Conservation (phyloP, 1,140 invertebrate species). For the Heliconius himera region DNA sequence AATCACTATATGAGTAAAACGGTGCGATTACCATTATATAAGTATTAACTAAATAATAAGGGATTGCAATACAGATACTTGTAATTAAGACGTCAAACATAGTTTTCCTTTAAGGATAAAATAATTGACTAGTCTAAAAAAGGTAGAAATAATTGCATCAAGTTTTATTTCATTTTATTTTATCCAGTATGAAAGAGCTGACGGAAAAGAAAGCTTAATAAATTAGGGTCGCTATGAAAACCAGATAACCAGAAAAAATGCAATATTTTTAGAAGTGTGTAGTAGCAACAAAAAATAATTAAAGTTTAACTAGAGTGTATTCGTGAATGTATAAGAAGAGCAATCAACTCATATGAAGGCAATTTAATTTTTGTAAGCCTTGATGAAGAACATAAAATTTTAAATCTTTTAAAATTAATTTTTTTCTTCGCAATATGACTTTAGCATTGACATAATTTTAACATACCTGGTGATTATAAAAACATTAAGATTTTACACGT, state of each 20-base stretch:
- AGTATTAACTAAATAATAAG: neutral
- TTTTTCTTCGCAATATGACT: neutral
- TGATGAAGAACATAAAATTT: neutral
- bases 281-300: neutral
- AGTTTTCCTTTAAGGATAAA: slow-evolving; percentile 17
- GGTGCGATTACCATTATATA: slow-evolving; percentile 17
- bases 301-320: neutral
- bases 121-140: slow-evolving; percentile 12
- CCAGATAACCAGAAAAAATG: neutral
- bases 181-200: neutral
- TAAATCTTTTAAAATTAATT: neutral
- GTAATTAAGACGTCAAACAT: slow-evolving; percentile 21
- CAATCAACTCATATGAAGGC: neutral
- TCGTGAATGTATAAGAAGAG: neutral
- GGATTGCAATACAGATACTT: slow-evolving; percentile 12
- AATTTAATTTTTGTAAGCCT: neutral
- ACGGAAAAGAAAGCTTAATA: slow-evolving; percentile 11
- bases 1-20: slow-evolving; percentile 6
- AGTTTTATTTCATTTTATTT: slow-evolving; percentile 7
- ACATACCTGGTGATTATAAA: neutral
- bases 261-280: neutral
- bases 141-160: neutral
- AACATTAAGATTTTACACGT: neutral
- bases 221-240: neutral
- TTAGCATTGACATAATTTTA: slow-evolving; percentile 9